These are phyloP conservation scores for Callopanchax toddi DNA, from an alignment of 2,113 vertebrate species.

Conservation along the genomic window DNA sequence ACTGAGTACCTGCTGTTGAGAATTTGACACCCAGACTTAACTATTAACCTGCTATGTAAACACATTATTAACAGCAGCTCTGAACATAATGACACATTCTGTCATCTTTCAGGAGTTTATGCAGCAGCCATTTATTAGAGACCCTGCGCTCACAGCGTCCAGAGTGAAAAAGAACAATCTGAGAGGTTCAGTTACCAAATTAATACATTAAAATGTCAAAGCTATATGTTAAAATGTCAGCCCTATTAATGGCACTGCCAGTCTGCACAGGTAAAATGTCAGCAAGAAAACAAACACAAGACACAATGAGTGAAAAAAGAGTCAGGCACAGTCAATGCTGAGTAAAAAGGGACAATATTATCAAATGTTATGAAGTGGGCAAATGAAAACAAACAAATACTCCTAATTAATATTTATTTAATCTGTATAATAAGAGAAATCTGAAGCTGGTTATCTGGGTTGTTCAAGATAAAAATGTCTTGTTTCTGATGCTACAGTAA, in stretches of 20 bases:
- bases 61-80: conserved; percentile 53
- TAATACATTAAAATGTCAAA: conserved; percentile 77
- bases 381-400: background rate
- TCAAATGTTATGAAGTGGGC: conserved; percentile 10
- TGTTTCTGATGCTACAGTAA: no score
- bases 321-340: conserved; percentile 6
- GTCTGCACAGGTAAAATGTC: conserved; percentile 72
- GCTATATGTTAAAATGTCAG: conserved; percentile 78
- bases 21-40: conserved; percentile 46
- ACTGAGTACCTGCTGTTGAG: conserved; percentile 10
- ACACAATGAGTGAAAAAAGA: conserved; percentile 30
- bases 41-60: conserved; percentile 56
- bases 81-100: conserved; percentile 42
- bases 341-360: conserved; percentile 33
- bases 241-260: conserved; percentile 74
- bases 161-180: conserved; percentile 57
- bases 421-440: no score
- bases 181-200: conserved; percentile 61
- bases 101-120: conserved; percentile 41
- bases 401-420: background rate
- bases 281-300: conserved; percentile 62
- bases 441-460: background rate
- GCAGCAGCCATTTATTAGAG: conserved; percentile 52
- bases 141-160: conserved; percentile 30
- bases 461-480: background rate